Conservation (phyloP, 2,888 invertebrate genomes). For the Macaria notata region DNA sequence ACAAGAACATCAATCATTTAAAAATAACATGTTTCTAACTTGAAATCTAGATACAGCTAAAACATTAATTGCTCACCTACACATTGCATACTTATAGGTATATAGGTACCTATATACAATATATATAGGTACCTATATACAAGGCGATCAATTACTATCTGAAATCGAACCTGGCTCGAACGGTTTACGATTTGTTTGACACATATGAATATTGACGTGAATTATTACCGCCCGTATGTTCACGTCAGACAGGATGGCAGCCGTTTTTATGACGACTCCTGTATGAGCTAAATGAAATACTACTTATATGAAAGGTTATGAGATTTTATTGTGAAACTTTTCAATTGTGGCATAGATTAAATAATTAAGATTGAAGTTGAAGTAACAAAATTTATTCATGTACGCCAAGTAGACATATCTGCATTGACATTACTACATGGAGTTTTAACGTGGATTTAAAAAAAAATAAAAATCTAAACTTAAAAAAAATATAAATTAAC, state of each 20-base stretch:
- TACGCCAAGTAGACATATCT: too few species aligned
- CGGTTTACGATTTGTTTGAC: constrained; percentile 68
- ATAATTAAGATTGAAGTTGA: too few species aligned
- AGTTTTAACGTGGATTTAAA: too few species aligned
- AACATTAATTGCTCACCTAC: constrained; percentile 23
- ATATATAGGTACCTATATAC: too few species aligned
- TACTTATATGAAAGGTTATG: constrained; percentile 3
- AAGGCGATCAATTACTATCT: constrained; percentile 36
- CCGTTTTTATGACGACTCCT: constrained; percentile 62
- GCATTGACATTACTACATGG: too few species aligned
- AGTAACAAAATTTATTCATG: too few species aligned
- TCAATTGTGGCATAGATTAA: too few species aligned
- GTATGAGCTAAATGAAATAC: constrained; percentile 43
- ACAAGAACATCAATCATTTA: too few species aligned
- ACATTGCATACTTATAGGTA: not conserved
- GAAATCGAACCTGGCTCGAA: constrained; percentile 38
- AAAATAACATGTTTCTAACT: not conserved
- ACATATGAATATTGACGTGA: constrained; percentile 63
- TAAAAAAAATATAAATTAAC: too few species aligned
- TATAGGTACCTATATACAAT: too few species aligned
- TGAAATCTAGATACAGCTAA: constrained; percentile 5
- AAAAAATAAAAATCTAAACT: too few species aligned
- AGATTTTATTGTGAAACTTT: too few species aligned
- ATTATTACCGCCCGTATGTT: constrained; percentile 59
- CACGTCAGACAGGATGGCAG: constrained; percentile 48